Percentiles rank a stretch among this genome's conserved stretches.
phyloP scores from a whole-genome alignment of 2,113 vertebrate species.

The Ardeotis arabs region DNA sequence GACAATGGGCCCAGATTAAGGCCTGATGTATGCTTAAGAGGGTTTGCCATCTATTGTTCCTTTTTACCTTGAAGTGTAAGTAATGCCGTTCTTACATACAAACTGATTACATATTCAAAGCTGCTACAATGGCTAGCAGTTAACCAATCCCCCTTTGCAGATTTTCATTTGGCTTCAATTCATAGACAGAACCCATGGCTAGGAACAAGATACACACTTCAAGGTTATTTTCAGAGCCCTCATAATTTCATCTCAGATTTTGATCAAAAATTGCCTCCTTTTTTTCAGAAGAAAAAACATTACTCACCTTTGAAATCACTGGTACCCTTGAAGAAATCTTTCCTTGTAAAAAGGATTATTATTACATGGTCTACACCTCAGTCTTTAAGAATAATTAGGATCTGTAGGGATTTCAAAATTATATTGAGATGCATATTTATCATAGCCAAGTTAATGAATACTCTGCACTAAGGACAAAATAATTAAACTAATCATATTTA shows the following conservation, averaged over 20 bases:
- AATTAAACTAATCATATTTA: constrained; percentile 71
- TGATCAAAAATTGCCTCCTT: constrained; percentile 8
- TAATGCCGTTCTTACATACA: not conserved
- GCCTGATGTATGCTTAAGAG: not conserved
- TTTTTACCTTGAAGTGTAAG: not conserved
- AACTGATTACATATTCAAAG: constrained; percentile 44
- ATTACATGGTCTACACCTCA: not conserved
- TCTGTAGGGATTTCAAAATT: constrained; percentile 48
- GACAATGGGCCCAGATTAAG: constrained; percentile 46
- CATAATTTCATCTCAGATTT: constrained; percentile 45
- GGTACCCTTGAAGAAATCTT: constrained; percentile 29
- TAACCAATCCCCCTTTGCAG: not conserved
- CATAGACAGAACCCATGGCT: not conserved
- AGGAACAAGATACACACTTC: not conserved
- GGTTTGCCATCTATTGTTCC: not conserved
- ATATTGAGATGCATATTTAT: constrained; percentile 64
- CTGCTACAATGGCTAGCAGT: not conserved
- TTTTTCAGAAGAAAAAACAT: not conserved
- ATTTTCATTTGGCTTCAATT: constrained; percentile 50
- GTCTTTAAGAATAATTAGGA: constrained; percentile 67
- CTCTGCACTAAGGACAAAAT: constrained; percentile 58
- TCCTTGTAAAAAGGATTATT: constrained; percentile 15
- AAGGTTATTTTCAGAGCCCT: constrained; percentile 31
- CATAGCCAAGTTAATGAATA: constrained; percentile 59
- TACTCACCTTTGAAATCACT: not conserved